phyloP scores from a whole-genome alignment of 2,113 vertebrate genomes.

The Callipepla californica region DNA sequence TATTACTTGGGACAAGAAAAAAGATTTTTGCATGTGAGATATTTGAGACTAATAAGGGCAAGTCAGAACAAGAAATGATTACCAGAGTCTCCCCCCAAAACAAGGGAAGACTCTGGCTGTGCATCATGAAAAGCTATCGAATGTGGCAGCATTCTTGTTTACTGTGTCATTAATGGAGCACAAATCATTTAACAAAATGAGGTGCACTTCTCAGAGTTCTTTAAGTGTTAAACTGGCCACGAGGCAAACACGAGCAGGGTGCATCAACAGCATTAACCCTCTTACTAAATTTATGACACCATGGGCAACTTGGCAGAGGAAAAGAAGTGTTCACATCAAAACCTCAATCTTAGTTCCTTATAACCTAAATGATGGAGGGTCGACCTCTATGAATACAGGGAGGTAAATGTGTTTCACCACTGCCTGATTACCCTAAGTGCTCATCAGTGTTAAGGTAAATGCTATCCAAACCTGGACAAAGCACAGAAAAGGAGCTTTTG shows the following conservation, averaged over 20 bases:
- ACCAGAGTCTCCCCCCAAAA: background rate
- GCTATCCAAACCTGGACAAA: background rate
- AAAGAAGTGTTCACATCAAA: background rate
- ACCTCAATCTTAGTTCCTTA: background rate
- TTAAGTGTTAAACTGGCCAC: background rate
- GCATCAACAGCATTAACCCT: background rate
- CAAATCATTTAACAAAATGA: background rate
- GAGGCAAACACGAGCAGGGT: background rate
- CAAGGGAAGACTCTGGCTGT: background rate
- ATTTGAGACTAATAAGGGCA: background rate
- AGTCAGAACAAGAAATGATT: background rate
- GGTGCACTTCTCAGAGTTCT: background rate
- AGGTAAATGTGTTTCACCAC: background rate
- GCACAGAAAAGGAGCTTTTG: background rate
- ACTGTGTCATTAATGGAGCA: background rate
- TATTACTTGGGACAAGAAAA: background rate
- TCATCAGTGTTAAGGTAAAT: background rate
- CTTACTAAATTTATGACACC: background rate
- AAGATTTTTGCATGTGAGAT: background rate
- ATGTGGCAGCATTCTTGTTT: background rate
- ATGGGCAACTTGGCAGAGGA: background rate
- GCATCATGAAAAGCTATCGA: background rate
- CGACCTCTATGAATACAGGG: background rate
- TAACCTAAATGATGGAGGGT: background rate
- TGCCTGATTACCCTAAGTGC: background rate